Evolutionary conservation across 2,888 invertebrate genomes (phyloP).

Genomic region (Polyommatus iphigenia): DNA sequence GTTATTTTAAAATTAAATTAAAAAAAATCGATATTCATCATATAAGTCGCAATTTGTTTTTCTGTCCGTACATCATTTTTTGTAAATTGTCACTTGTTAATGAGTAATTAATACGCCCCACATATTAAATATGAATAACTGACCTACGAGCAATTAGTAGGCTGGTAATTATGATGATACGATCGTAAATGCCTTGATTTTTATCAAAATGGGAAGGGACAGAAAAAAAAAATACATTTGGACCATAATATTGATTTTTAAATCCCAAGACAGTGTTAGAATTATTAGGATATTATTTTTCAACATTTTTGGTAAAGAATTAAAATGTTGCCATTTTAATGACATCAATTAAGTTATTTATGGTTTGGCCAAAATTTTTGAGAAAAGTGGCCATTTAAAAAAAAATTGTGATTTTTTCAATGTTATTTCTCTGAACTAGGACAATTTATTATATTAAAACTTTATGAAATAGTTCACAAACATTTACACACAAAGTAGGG

Average conservation of each 20-base stretch:
- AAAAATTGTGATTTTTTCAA: too few relatives aligned
- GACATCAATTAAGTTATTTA: too few relatives aligned
- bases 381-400: neutral
- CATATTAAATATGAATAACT: conserved; percentile 15
- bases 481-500: neutral
- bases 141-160: conserved; percentile 13
- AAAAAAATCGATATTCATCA: neutral
- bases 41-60: neutral
- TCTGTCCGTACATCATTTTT: conserved; percentile 11
- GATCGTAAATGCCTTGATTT: conserved; percentile 18
- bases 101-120: conserved; percentile 7
- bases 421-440: neutral
- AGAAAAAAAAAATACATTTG: neutral
- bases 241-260: neutral
- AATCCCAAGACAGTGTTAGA: too few relatives aligned
- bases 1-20: neutral
- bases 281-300: too few relatives aligned
- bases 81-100: conserved; percentile 7
- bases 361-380: neutral
- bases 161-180: conserved; percentile 6
- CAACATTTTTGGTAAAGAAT: too few relatives aligned
- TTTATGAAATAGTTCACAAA: neutral
- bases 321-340: neutral
- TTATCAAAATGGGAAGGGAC: conserved; percentile 2
- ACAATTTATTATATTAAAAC: neutral